Percentiles rank a stretch among this genome's conserved stretches.
phyloP scores from a whole-genome alignment of 2,888 invertebrate genomes.

The Spilarctia lutea region DNA sequence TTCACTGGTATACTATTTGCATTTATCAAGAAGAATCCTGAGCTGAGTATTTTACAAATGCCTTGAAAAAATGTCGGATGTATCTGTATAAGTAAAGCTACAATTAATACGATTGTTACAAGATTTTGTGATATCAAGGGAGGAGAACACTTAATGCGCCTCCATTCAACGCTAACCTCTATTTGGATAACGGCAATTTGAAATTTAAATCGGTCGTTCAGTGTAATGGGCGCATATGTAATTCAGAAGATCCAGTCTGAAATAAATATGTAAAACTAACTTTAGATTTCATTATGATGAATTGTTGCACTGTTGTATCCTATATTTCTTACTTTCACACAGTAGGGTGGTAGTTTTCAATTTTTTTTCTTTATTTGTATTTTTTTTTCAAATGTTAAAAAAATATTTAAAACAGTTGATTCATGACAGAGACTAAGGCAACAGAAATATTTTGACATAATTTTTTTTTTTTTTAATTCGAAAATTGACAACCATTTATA shows the following conservation, averaged over 20 bases:
- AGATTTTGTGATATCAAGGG: constrained; percentile 36
- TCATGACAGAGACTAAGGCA: no score
- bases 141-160: constrained; percentile 52
- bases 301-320: no score
- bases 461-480: no score
- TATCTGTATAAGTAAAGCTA: constrained; percentile 2
- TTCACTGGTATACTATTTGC: background rate
- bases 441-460: no score
- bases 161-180: constrained; percentile 75
- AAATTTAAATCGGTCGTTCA: constrained; percentile 80
- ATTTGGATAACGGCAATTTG: constrained; percentile 80
- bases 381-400: no score
- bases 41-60: background rate
- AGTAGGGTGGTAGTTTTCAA: no score
- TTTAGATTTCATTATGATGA: no score
- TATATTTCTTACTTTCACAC: no score
- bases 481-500: no score
- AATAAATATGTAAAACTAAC: background rate
- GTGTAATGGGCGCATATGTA: constrained; percentile 58
- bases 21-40: background rate
- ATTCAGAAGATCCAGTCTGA: constrained; percentile 26
- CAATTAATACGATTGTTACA: constrained; percentile 35
- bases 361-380: no score
- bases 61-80: background rate
- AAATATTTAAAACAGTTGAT: no score